phyloP scores from a whole-genome alignment of 2,113 vertebrate species.

The Petrocephalus microphthalmus region DNA sequence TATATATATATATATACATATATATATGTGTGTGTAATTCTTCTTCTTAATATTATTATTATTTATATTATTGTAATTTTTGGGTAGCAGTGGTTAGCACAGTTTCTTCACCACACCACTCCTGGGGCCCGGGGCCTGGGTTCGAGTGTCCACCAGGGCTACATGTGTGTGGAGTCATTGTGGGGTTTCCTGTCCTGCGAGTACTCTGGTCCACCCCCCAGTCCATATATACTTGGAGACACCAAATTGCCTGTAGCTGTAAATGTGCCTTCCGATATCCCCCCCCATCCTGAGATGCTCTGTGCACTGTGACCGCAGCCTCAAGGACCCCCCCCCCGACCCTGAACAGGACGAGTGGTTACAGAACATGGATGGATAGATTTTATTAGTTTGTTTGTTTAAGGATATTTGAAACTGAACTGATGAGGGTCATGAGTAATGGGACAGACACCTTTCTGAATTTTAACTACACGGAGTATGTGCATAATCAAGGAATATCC shows the following conservation, averaged over 20 bases:
- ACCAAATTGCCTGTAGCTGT: not conserved
- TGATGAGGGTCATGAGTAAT: not conserved
- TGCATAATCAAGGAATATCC: not conserved
- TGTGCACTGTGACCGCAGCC: not conserved
- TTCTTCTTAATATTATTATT: not conserved
- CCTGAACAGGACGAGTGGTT: not conserved
- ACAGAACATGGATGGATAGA: no score
- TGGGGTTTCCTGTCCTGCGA: not conserved
- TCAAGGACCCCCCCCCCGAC: not conserved
- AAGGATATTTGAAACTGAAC: not conserved
- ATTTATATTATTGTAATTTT: not conserved
- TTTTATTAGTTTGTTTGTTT: not conserved
- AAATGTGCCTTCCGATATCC: not conserved
- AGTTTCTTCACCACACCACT: not conserved
- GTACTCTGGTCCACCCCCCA: not conserved
- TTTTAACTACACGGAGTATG: not conserved
- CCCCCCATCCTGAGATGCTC: no score
- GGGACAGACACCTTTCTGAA: not conserved
- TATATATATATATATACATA: not conserved
- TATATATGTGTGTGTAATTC: not conserved
- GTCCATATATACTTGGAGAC: not conserved
- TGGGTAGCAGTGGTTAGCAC: not conserved
- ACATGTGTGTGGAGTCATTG: not conserved
- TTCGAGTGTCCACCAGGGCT: not conserved
- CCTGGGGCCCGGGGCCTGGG: not conserved